Evolutionary conservation across 2,888 invertebrate species (phyloP), one percentile per base, ranked within the genome.

Genomic region (Drosophila infuscata): DNA sequence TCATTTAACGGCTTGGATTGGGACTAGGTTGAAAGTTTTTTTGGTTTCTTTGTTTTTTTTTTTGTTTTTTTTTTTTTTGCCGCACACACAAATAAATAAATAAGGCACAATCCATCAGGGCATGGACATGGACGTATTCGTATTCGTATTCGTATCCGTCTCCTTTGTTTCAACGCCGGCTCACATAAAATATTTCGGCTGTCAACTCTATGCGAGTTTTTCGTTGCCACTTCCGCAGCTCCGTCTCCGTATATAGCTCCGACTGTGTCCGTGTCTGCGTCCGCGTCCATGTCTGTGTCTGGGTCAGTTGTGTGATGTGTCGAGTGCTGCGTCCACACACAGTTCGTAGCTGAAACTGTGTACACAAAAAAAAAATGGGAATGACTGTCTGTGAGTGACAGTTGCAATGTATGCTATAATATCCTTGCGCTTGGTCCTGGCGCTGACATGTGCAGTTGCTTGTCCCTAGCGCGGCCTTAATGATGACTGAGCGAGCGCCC

Each of bases 371-470:
- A 17, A 29, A 12, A 56, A 29, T 35, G 59, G 59, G 43, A 43
- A 32, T 20, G 32, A 38, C 30, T 57, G 57, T 57, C 41, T 57
- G 84, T 83, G 85, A 85, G 72, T 85, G 85, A 86, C 85, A 86
- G 88, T 80, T 86, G 85, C 85, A 88, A 86, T 86, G 85, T 85
- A 88, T 85, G 86, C 86, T 86, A 88, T 85, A 85, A 88, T 85
- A 88, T 88, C 87, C 88, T 54, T 62, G 63, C 59, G 57, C 41
- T 51, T 68, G 54, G 54, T 70, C 70, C 76, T 88, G 90, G 60
- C 84, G 85, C 81, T 91, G 91, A 91, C 91, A 91, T 91, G 90
- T 88, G 91, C 85, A 89, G 90, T 91, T 91, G 91, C 86, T 91
- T 91, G 88, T 82, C 91, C 80, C 79, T 83, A 78, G 64, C 59